Conservation (phyloP, 2,113 vertebrate species). For the Scomber colias region DNA sequence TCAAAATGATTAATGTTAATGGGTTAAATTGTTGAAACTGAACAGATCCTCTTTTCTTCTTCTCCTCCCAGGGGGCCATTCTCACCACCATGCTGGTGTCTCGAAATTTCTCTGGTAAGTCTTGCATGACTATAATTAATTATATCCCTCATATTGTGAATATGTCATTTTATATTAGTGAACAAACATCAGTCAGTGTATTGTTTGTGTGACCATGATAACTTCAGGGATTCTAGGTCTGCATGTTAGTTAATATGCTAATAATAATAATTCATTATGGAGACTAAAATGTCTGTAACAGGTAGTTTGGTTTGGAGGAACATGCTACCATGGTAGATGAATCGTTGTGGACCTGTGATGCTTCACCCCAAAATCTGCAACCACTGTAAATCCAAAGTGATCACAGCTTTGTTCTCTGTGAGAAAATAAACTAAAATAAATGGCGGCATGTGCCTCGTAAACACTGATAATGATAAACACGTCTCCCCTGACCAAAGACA, state of each 20-base stretch:
- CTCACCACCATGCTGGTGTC: constrained; percentile 97
- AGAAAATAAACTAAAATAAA: background rate
- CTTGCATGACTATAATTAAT: background rate
- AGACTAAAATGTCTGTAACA: background rate
- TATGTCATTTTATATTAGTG: background rate
- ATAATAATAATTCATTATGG: background rate
- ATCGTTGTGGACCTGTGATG: background rate
- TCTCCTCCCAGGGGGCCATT: constrained; percentile 89
- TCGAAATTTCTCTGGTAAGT: constrained; percentile 97
- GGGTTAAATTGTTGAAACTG: background rate
- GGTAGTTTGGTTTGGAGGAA: constrained; percentile 1
- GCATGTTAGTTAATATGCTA: background rate
- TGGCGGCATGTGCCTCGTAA: constrained; percentile 14
- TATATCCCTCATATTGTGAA: background rate
- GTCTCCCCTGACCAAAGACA: background rate
- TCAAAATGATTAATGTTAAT: background rate
- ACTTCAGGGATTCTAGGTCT: background rate
- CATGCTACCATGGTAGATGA: constrained; percentile 21
- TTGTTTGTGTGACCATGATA: background rate
- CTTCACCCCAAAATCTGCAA: background rate
- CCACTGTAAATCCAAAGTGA: background rate
- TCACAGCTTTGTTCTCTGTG: background rate
- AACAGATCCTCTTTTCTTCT: background rate
- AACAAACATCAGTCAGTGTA: background rate
- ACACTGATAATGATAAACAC: background rate